A percentile compares a stretch with the other conserved stretches of the same genome.
Evolutionary conservation across 2,888 invertebrate species (phyloP).

Genomic region (Lochmaea capreae): DNA sequence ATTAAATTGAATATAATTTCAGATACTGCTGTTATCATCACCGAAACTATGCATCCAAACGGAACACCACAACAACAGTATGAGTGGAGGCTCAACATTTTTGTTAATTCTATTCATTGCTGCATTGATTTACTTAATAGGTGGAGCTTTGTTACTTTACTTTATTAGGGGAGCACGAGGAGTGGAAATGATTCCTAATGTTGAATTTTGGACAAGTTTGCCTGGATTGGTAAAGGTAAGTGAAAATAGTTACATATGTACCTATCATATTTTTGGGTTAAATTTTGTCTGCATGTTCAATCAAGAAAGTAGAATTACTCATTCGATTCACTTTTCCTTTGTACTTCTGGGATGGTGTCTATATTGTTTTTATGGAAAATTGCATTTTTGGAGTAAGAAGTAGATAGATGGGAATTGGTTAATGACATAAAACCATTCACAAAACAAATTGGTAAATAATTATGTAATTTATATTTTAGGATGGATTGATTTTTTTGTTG

Average conservation of each 20-base stretch:
- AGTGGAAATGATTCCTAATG: conserved; percentile 78
- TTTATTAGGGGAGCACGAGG: conserved; percentile 79
- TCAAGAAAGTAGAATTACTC: too few relatives aligned
- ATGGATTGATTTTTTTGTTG: conserved; percentile 72
- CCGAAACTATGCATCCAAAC: conserved; percentile 67
- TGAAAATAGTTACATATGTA: conserved; percentile 36
- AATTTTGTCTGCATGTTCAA: too few relatives aligned
- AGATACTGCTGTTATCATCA: conserved; percentile 69
- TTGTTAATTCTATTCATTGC: conserved; percentile 73
- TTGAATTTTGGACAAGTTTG: conserved; percentile 78
- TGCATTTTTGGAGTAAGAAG: too few relatives aligned
- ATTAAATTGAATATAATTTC: conserved; percentile 46
- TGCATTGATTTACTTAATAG: conserved; percentile 72
- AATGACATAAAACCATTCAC: too few relatives aligned
- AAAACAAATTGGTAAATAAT: conserved; percentile 7
- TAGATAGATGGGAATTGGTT: too few relatives aligned
- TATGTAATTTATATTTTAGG: conserved; percentile 66
- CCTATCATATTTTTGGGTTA: too few relatives aligned
- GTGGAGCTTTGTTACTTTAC: conserved; percentile 75
- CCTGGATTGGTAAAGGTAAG: conserved; percentile 76
- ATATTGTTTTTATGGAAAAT: too few relatives aligned
- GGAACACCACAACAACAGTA: conserved; percentile 61
- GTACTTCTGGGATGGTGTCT: too few relatives aligned
- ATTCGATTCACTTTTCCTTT: too few relatives aligned
- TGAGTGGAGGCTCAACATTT: conserved; percentile 75